Evolutionary conservation across 2,888 invertebrate species (phyloP), one percentile per base, ranked within the genome.

Genomic region (Leucozona laternaria): DNA sequence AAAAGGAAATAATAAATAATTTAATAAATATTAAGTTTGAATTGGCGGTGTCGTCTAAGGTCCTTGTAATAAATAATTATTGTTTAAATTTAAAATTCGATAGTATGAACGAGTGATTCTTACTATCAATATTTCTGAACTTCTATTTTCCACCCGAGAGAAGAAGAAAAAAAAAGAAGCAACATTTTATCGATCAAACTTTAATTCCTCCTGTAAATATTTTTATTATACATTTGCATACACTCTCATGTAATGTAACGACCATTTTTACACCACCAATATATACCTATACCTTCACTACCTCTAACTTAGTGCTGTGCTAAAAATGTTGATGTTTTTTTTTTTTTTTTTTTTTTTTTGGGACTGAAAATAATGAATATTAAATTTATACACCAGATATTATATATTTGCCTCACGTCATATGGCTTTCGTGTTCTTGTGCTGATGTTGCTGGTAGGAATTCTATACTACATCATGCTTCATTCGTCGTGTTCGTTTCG

Each of bases 321-420:
- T 64, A 28, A 43, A 58, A 58, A 31, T 34, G 17, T 31, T n/a
- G 10, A 4, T 34, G 8, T 0, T 2, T 60, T 40, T 15, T 34
- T 11, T n/a, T 0, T 2, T 60, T 40, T 15, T 34, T 11, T 58
- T 22, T 40, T 48, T 66, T 66, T 43, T 34, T 48, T 40, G 40
- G 40, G 37, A 48, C 45, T n/a, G 48, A 34, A 66, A 66, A 66
- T 66, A 66, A 66, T 66, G 66, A 66, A 66, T 66, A 48, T 66
- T 66, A 66, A 66, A 66, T 66, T 10, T 20, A 7, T 37, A 40
- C 20, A 11, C 15, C 17, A 13, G 6, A 37, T 17, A 20, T 34
- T 34, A 53, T 53, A 55, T 64, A 64, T 45, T 45, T 28, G 20
- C 45, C n/a, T 25, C 28, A 64, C 64, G 45, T 64, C 64, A 64